phyloP scores from a whole-genome alignment of 2,113 vertebrate genomes.

The Scopus umbretta region DNA sequence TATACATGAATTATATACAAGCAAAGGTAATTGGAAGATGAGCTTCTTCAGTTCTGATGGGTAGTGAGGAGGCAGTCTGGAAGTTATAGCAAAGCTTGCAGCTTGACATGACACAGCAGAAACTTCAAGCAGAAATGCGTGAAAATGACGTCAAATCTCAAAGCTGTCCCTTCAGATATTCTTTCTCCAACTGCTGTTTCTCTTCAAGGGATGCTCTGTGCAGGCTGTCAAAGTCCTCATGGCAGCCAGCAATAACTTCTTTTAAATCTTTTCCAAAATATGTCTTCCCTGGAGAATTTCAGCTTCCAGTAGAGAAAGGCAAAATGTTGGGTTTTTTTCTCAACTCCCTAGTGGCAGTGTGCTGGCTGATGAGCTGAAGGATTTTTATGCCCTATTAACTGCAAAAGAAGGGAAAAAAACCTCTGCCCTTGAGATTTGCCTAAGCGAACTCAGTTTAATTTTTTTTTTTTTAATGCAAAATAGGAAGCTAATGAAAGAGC shows the following conservation, averaged over 20 bases:
- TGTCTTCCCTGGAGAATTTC: background rate
- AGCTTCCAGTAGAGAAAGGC: background rate
- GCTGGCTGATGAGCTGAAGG: background rate
- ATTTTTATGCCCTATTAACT: slow-evolving; percentile 8
- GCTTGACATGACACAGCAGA: background rate
- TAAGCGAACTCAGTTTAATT: background rate
- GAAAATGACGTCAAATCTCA: background rate
- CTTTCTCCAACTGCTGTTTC: background rate
- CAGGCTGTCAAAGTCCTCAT: background rate
- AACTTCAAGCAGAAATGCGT: background rate
- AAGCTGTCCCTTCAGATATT: background rate
- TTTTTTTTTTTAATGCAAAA: background rate
- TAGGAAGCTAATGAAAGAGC: background rate
- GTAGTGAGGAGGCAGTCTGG: background rate
- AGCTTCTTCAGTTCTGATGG: background rate
- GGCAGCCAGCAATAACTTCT: background rate
- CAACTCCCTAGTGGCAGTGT: background rate
- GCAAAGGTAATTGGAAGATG: background rate
- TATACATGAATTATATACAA: background rate
- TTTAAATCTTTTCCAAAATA: slow-evolving; percentile 28
- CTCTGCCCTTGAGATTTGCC: slow-evolving; percentile 8
- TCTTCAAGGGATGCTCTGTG: background rate
- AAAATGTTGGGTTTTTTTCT: background rate
- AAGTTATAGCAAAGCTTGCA: background rate
- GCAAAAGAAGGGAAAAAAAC: background rate